phyloP scores from a whole-genome alignment of 2,113 vertebrate genomes.

The Ptilorrhoa leucosticta region DNA sequence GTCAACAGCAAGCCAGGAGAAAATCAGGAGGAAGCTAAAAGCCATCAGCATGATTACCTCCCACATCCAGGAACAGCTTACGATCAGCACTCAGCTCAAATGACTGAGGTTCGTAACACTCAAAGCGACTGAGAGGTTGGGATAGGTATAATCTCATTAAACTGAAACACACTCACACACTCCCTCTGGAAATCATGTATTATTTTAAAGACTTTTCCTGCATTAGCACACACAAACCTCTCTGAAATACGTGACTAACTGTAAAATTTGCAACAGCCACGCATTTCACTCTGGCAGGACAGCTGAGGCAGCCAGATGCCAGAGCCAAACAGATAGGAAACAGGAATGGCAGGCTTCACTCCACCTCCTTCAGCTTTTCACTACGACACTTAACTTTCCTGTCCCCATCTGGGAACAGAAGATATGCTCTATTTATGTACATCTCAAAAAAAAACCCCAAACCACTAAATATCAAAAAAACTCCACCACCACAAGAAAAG shows the following conservation, averaged over 20 bases:
- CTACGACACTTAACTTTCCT: neutral
- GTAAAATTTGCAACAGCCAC: neutral
- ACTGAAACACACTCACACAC: neutral
- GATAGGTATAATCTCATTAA: neutral
- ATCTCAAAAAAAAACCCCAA: neutral
- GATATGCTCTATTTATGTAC: neutral
- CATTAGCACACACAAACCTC: neutral
- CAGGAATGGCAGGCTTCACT: neutral
- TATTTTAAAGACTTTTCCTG: neutral
- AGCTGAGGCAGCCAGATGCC: neutral
- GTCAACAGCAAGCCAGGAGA: neutral
- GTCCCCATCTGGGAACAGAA: neutral
- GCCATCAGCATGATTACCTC: neutral
- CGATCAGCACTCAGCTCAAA: neutral
- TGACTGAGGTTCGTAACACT: neutral
- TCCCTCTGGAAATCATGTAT: neutral
- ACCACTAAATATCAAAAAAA: neutral
- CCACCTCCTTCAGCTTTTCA: neutral
- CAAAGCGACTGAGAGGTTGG: neutral
- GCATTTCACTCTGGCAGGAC: neutral
- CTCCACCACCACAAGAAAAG: neutral
- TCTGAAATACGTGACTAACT: neutral
- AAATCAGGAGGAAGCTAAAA: neutral
- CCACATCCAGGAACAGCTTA: neutral
- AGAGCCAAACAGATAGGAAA: neutral